Evolutionary conservation across 2,888 invertebrate genomes (phyloP).

Genomic region (Ischnus inquisitorius): DNA sequence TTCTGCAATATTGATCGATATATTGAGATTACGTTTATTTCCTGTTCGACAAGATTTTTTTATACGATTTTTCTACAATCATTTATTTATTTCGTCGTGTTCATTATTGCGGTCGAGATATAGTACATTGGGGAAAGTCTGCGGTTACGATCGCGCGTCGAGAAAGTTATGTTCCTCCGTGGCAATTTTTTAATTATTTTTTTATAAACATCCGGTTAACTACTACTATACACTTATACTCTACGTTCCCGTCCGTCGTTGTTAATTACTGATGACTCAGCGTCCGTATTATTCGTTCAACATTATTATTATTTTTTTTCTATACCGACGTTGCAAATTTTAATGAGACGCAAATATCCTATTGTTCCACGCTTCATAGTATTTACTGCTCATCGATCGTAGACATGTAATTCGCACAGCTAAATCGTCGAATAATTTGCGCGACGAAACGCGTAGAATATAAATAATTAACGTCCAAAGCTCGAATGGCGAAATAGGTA

Average conservation of each 20-base stretch:
- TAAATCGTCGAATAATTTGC: neutral
- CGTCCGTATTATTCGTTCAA: constrained; percentile 29
- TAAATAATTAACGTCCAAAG: constrained; percentile 5
- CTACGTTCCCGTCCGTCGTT: constrained; percentile 64
- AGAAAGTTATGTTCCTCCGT: constrained; percentile 61
- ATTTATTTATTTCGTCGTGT: constrained; percentile 59
- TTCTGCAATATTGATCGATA: constrained; percentile 22
- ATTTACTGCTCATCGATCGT: constrained; percentile 32
- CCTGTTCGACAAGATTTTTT: constrained; percentile 47
- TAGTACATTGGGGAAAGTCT: neutral
- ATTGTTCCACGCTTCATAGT: constrained; percentile 40
- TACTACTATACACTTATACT: constrained; percentile 46
- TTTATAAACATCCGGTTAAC: constrained; percentile 37
- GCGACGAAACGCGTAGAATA: neutral
- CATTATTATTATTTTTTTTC: constrained; percentile 27
- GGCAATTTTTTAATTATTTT: constrained; percentile 50
- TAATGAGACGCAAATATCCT: constrained; percentile 11
- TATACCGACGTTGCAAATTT: constrained; percentile 17
- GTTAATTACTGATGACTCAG: constrained; percentile 52
- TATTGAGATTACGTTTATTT: constrained; percentile 16
- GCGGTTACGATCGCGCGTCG: constrained; percentile 29
- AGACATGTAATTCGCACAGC: constrained; percentile 37
- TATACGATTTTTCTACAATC: constrained; percentile 42
- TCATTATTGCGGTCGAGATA: constrained; percentile 14
- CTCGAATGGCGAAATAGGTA: constrained; percentile 11